Evolutionary conservation across 2,888 invertebrate species (phyloP), one percentile per base, ranked within the genome.

Genomic region (Ecliptopera silaceata): DNA sequence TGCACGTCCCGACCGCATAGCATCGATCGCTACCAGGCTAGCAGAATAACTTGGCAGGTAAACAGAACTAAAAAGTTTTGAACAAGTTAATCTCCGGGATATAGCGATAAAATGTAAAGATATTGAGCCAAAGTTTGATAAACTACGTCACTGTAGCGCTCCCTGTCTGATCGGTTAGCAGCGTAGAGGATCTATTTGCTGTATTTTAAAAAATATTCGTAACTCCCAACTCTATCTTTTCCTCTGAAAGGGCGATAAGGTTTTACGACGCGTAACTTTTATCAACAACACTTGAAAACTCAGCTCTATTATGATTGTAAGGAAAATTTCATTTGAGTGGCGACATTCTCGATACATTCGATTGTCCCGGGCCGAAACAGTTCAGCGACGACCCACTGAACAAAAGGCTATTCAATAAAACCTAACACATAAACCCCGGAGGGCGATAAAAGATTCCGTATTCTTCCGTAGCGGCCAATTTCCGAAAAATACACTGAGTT

Each of bases 381-480:
- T 46, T 47, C 52, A 41, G 55, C 53, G 50, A 52, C 54, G 61
- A 45, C 53, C 32, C 48, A 41, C 56, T 56, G 61, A 51, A 66
- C 65, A 70, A 75, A 72, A 71, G 71, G 70, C 66, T 72, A 77
- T 77, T 76, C 75, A 75, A 78, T 75, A 75, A 77, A 74, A 66
- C 59, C 67, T 64, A 66, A 72, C 69, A 71, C 59, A 69, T 71
- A 71, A 70, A 63, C 74, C 71, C 71, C 51, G 46, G 64, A 69
- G 74, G 68, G 67, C 71, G 69, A 71, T 74, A 76, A 76, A 74
- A 71, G 68, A 75, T 71, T 75, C 71, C 71, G 70, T 73, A 70
- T 72, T 70, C 66, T 68, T 67, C 63, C 62, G 61, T 61, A 65
- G 69, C 55, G 63, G 66, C 63, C 71, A 71, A 67, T 67, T 72